Base-by-base conservation (phyloP, 2,113 vertebrate genomes). In the Syngnathus scovelli region DNA sequence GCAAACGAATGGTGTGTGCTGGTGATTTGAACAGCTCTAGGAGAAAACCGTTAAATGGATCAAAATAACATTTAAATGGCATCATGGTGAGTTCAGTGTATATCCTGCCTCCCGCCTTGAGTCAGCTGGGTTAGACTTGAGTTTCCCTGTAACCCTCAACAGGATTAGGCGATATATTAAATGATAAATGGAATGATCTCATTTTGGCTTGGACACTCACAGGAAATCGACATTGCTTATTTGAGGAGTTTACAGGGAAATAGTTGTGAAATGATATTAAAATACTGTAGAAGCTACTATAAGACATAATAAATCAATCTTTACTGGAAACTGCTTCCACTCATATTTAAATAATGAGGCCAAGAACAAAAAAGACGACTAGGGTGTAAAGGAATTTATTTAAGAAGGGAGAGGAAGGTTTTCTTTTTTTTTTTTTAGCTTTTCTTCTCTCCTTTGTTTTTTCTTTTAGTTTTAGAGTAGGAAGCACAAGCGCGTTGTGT, bases 401-500 rank as follows among this genome's bases (percentile, higher is more conserved):
- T 41, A 5, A 23, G 4, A 61, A 61, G 4, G 37, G 59, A 43
- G 41, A 23, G 39, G n/a, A 62, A 19, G 39, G 39, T 23, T 43
- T 43, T 16, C 15, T 7, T 23, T 43, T 16, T 23, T 7, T 23
- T 43, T 43, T 16, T 23, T 7, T 44, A 37, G 13, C 41, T 16
- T 27, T 27, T 62, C 23, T 7, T 13, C 7, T 43, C 41, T 18
- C n/a, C 61, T 27, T 23, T 62, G n/a, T 21, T 62, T 62, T 27
- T 58, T 7, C n/a, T 23, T 44, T 62, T 27, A 7, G 41, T 43
- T 41, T 11, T 62, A 23, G 10, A 43, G 12, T 43, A 39, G 11
- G 44, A 62, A 43, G 60, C 15, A 62, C 39, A 62, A 46, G 61
- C 39, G 27, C 12, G 27, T 13, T 62, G 27, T 58, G 61, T 44